Base-by-base conservation (phyloP, 2,113 vertebrate species). In the Falcunculus frontatus region DNA sequence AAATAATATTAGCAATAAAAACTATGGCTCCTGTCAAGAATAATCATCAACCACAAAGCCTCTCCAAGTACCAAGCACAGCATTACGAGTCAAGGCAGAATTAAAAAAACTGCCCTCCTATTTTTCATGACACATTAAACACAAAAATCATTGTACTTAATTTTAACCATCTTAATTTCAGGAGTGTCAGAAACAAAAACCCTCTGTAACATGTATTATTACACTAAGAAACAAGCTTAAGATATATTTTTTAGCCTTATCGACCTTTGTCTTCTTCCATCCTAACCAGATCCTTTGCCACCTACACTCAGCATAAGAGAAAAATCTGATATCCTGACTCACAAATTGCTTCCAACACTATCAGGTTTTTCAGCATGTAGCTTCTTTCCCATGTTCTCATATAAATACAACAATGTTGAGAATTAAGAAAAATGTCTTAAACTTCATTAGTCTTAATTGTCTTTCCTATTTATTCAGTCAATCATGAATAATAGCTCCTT, bases 401-500 rank as follows among this genome's bases (percentile, higher is more conserved):
- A 84, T 9, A 42, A 89, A 89, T 56, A 68, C 29, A 89, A n/a
- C 14, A 63, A 53, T 20, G 77, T 49, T 55, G 63, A 87, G 16
- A n/a, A 68, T 57, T 8, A 65, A 37, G 30, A 68, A 65, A 88
- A 55, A 72, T 60, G 68, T 55, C 76, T 74, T 84, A 63, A 78
- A 78, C 27, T 87, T 87, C 50, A 60, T 81, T 87, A 93, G 56
- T 77, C 35, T 47, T 80, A 94, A 90, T 6, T 75, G 52, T 37
- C 42, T 75, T 88, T 68, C 46, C 41, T 89, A 84, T 56, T 77
- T 84, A 93, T 70, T 78, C 76, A 89, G 55, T 70, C 89, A 89
- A 91, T 91, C 49, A 79, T 13, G 32, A 95, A 87, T 87, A 96
- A 72, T 42, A 86, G 60, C 60, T 84, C 64, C 56, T 89, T 5